Conservation (phyloP, 2,888 invertebrate species). For the Amblyteles armatorius region DNA sequence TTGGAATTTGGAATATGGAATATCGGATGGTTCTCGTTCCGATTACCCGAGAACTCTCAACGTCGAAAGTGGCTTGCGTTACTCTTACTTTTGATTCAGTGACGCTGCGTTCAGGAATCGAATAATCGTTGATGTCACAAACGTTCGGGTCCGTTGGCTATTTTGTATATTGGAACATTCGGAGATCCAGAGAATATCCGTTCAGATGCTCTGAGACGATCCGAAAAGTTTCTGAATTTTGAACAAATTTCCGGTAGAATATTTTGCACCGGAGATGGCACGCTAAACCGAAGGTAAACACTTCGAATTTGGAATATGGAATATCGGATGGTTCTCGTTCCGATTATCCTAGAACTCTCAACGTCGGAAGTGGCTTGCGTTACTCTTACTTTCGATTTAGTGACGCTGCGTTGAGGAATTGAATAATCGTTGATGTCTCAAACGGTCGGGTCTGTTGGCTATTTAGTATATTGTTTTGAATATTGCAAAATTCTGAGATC, state of each 20-base stretch:
- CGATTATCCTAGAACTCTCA: background rate
- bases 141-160: background rate
- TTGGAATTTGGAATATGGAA: background rate
- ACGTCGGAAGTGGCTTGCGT: background rate
- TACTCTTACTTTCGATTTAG: background rate
- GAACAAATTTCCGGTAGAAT: background rate
- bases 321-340: background rate
- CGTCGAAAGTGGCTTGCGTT: background rate
- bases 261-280: background rate
- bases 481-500: too few relatives aligned
- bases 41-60: background rate
- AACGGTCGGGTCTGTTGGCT: background rate
- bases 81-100: background rate
- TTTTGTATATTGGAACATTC: too few relatives aligned
- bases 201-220: background rate
- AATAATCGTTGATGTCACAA: background rate
- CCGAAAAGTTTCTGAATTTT: too few relatives aligned
- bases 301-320: background rate
- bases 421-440: background rate
- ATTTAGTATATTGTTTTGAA: too few relatives aligned
- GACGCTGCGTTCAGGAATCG: background rate
- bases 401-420: background rate
- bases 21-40: background rate
- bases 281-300: background rate
- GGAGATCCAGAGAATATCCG: background rate